Base-by-base conservation (phyloP, 2,113 vertebrate genomes). In the Nesospiza acunhae region DNA sequence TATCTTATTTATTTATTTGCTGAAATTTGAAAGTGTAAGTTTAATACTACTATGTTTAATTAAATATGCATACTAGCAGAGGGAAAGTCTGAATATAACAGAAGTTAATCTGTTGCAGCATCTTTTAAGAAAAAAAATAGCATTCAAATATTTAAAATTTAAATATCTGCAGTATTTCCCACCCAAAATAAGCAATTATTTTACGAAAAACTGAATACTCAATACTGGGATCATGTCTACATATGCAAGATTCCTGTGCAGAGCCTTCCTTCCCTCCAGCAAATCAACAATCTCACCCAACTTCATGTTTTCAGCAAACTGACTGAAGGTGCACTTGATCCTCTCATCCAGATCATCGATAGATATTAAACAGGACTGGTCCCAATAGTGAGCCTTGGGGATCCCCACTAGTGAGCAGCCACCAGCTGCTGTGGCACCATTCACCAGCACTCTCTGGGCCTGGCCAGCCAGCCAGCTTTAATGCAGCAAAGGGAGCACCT, bases 341-440 rank as follows among this genome's bases (percentile, higher is more conserved):
- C 28, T 2, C 11, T 60, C 13, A 23, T 23, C 15, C 46, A 60
- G 39, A 19, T n/a, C 39, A 7, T 13, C 0, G 0, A 37, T 15
- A 33, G 5, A 12, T 12, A 28, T 33, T 33, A 46, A 69, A 39
- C 46, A 52, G 46, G 3, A 19, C 63, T 69, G 53, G 22, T 3
- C 27, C 4, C 27, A 50, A 0, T 10, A 7, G 26, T 11, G 10
- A 39, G 14, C 39, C 28, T 7, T 53, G 64, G 23, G 14, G 12
- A 46, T 4, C 3, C 11, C 13, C 46, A 2, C 17, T 2, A 4
- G 37, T 31, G 52, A 76, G 16, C 2, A 1, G 21, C 62, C 35
- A 27, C 26, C 15, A 27, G 2, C 56, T 31, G 26, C 2, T 49
- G 52, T 35, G 26, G 31, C 35, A 26, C 52, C 30, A 13, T 7